phyloP scores from a whole-genome alignment of 1,140 invertebrate species.

The Tenebrio molitor region DNA sequence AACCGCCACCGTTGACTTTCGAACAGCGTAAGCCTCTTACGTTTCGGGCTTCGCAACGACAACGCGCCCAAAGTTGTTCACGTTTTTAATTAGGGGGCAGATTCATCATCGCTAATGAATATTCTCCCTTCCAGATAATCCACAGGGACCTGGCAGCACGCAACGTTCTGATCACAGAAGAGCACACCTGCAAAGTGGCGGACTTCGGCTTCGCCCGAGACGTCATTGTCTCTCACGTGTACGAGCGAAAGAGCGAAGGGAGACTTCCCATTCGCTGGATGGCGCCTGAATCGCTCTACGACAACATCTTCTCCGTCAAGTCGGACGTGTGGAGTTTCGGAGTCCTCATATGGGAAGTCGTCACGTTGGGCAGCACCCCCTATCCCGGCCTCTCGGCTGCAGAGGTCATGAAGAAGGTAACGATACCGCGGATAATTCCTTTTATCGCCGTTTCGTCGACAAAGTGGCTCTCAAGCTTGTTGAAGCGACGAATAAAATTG shows the following conservation, averaged over 20 bases:
- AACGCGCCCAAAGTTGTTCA: no score
- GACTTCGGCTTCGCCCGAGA: conserved; percentile 95
- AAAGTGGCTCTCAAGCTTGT: no score
- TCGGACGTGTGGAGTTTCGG: conserved; percentile 96
- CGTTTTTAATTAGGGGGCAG: no score
- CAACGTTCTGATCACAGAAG: conserved; percentile 90
- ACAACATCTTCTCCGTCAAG: conserved; percentile 92
- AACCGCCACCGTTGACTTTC: no score
- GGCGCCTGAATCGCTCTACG: conserved; percentile 93
- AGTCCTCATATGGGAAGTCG: conserved; percentile 94
- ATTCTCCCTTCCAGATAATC: conserved; percentile 78
- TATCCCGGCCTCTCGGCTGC: conserved; percentile 89
- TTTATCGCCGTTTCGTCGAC: no score
- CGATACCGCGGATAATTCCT: no score
- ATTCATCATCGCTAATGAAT: no score
- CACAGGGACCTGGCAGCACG: conserved; percentile 93
- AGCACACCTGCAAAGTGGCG: conserved; percentile 91
- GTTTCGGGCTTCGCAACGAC: no score
- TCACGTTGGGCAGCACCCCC: conserved; percentile 90
- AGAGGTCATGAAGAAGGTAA: conserved; percentile 84
- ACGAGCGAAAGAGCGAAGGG: conserved; percentile 93
- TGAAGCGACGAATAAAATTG: no score
- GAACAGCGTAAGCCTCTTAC: no score
- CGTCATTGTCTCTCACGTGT: conserved; percentile 84
- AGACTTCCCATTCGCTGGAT: conserved; percentile 87